Conservation (phyloP, 37 sponge, comb jelly and placozoan genomes). For the Petrosia ficiformis region DNA sequence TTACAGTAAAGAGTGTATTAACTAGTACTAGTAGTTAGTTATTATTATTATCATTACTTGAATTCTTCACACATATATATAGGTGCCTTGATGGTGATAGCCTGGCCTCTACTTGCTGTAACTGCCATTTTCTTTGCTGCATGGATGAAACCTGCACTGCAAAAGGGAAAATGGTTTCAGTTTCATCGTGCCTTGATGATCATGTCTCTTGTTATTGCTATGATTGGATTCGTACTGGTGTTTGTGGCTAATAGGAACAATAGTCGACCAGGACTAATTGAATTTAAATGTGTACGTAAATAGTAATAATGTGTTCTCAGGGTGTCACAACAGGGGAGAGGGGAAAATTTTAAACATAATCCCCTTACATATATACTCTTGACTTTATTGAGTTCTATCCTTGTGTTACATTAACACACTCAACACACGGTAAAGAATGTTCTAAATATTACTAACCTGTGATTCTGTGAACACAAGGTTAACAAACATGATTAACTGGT, state of each 20-base stretch:
- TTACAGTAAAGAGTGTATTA: neutral
- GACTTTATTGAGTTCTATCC: no score
- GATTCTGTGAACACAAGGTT: no score
- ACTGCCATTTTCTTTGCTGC: constrained; percentile 68
- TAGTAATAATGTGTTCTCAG: no score
- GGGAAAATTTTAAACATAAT: no score
- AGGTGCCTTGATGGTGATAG: constrained; percentile 70
- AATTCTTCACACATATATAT: constrained; percentile 5
- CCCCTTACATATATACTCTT: no score
- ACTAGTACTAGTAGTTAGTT: constrained; percentile 9
- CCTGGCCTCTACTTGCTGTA: constrained; percentile 45
- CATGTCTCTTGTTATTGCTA: constrained; percentile 31
- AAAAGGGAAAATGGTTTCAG: constrained; percentile 76
- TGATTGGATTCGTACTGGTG: constrained; percentile 49
- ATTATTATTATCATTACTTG: neutral
- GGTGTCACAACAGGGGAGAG: no score
- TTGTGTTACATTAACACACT: no score
- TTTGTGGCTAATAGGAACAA: constrained; percentile 36
- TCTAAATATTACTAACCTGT: no score
- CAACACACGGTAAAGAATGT: no score
- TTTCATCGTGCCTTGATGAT: constrained; percentile 62
- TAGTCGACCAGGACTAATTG: constrained; percentile 29
- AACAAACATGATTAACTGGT: no score
- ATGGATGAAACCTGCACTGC: constrained; percentile 66
- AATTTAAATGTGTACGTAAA: constrained; percentile 13